A percentile compares a stretch with the other conserved stretches of the same genome.
Evolutionary conservation across 2,113 vertebrate species (phyloP).

Genomic region (Eurystomus gularis): DNA sequence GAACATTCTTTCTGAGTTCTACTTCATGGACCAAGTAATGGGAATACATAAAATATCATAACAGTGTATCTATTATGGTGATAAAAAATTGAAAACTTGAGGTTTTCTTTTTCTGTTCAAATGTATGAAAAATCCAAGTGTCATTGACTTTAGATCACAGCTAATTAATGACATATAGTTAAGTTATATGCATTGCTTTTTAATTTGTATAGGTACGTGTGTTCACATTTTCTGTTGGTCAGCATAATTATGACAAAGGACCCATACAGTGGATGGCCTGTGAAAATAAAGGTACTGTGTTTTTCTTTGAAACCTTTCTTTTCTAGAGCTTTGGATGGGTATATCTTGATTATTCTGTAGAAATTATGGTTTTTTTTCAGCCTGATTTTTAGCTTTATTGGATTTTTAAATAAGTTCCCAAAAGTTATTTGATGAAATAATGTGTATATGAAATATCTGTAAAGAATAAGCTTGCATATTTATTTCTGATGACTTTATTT

Average conservation of each 20-base stretch:
- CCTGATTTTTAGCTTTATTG: not conserved
- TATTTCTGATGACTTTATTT: not conserved
- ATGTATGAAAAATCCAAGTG: not conserved
- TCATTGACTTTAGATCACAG: not conserved
- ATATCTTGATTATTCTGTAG: not conserved
- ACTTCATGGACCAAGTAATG: not conserved
- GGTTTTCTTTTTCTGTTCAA: not conserved
- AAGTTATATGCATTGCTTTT: not conserved
- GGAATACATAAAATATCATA: not conserved
- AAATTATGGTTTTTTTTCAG: not conserved
- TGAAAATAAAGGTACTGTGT: slow-evolving; percentile 90
- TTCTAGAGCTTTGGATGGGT: not conserved
- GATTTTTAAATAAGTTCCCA: not conserved
- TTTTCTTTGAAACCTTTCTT: not conserved
- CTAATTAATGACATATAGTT: not conserved
- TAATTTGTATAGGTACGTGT: slow-evolving; percentile 84
- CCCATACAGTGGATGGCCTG: slow-evolving; percentile 99
- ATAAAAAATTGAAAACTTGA: not conserved
- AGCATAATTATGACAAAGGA: slow-evolving; percentile 98
- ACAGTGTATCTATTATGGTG: not conserved
- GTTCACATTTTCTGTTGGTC: slow-evolving; percentile 97
- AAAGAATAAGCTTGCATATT: not conserved
- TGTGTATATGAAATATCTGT: not conserved
- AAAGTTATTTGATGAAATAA: not conserved
- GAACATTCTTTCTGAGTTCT: not conserved